Evolutionary conservation across 37 sponge, comb jelly and placozoan genomes (phyloP).

Genomic region (Oopsacas minuta): DNA sequence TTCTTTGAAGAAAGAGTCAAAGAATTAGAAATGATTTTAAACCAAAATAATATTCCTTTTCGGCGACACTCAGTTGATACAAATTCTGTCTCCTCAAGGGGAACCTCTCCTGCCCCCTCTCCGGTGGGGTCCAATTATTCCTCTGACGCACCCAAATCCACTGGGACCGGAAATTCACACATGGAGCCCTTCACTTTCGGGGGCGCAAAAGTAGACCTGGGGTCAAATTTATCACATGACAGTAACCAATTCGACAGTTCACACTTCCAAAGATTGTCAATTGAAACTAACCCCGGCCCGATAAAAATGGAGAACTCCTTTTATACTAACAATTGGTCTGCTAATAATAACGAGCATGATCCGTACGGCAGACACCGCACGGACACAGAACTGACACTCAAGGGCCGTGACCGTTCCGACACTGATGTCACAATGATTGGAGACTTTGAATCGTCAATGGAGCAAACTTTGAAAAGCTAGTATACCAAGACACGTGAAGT

Average conservation of each 20-base stretch:
- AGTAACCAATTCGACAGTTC: neutral
- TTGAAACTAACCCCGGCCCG: neutral
- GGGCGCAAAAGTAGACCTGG: neutral
- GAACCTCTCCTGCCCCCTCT: neutral
- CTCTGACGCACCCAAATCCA: slow-evolving; percentile 3
- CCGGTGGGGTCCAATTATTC: slow-evolving; percentile 2
- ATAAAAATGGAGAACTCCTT: neutral
- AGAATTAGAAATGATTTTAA: slow-evolving; percentile 4
- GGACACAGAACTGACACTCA: neutral
- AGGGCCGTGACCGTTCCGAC: neutral
- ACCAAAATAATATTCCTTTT: neutral
- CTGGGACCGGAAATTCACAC: neutral
- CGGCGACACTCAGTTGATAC: neutral
- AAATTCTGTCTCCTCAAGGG: neutral
- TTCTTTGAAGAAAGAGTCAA: neutral
- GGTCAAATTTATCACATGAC: neutral
- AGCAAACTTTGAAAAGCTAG: neutral
- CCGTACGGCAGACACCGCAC: neutral
- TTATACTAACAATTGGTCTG: neutral
- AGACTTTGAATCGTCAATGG: slow-evolving; percentile 12
- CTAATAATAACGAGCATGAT: neutral
- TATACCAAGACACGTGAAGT: too few relatives aligned
- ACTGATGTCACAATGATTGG: neutral
- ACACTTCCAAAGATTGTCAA: neutral
- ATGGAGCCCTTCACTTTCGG: neutral